These are phyloP conservation scores for Ctena decussata DNA, from an alignment of 2,888 invertebrate genomes.

Conservation along the genomic window DNA sequence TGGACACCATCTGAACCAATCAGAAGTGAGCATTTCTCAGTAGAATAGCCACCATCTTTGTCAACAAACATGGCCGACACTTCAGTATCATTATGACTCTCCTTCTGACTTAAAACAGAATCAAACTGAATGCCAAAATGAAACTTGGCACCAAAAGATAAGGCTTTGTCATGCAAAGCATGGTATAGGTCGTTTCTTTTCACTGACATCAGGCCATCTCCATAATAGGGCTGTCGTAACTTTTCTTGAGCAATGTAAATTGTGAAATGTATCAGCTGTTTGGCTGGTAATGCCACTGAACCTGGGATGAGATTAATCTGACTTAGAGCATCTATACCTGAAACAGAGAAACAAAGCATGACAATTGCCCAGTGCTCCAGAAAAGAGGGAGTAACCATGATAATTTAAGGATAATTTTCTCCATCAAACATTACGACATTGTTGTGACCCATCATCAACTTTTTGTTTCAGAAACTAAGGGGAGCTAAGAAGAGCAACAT, in stretches of 20 bases:
- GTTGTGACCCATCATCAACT: too few species aligned
- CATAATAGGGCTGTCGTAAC: background rate
- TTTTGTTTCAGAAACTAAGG: too few species aligned
- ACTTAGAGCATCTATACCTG: background rate
- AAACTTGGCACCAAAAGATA: background rate
- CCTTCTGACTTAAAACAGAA: background rate
- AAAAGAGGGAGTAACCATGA: too few species aligned
- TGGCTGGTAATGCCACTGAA: background rate
- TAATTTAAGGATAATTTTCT: too few species aligned
- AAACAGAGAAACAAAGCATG: too few species aligned
- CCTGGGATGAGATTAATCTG: background rate
- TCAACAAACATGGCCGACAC: background rate
- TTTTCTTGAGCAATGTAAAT: background rate
- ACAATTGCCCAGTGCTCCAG: too few species aligned
- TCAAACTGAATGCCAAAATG: background rate
- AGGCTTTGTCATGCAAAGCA: background rate
- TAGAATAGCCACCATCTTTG: background rate
- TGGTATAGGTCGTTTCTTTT: background rate
- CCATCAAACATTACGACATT: too few species aligned
- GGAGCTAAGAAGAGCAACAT: too few species aligned
- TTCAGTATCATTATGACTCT: background rate
- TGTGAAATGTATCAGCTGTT: background rate
- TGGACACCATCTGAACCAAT: conserved; percentile 24
- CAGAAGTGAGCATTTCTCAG: conserved; percentile 12
- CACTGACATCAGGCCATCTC: background rate